Conservation (phyloP, 2,797 vertebrate genomes). For the Silurus aristotelis region DNA sequence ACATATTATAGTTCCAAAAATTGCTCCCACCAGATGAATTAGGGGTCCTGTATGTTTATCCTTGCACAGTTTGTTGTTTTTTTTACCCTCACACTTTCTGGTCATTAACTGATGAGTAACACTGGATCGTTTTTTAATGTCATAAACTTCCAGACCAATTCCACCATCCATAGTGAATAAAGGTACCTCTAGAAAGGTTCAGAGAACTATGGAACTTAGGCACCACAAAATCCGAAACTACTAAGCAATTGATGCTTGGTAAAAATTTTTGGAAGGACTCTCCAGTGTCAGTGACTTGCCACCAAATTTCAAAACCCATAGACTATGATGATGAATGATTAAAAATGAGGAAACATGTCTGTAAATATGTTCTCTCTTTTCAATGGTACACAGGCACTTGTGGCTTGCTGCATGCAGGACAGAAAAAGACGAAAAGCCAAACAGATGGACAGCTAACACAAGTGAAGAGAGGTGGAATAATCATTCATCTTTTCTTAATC, state of each 20-base stretch:
- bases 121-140: neutral
- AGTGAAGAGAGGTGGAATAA: constrained; percentile 27
- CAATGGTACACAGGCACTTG: no score
- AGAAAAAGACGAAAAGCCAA: constrained; percentile 5
- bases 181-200: neutral
- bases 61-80: neutral
- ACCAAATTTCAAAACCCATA: neutral
- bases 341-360: neutral
- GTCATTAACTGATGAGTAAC: neutral
- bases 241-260: neutral
- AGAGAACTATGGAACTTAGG: neutral
- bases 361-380: neutral
- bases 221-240: no score
- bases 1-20: neutral
- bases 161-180: neutral
- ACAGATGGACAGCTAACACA: constrained; percentile 19
- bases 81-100: neutral
- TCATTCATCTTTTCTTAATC: constrained; percentile 45
- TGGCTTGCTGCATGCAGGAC: neutral
- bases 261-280: neutral
- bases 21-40: neutral
- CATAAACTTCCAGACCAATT: neutral
- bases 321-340: neutral
- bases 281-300: neutral
- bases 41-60: neutral